Evolutionary conservation across 1,140 invertebrate species (phyloP).

Genomic region (Habropoda laboriosa): DNA sequence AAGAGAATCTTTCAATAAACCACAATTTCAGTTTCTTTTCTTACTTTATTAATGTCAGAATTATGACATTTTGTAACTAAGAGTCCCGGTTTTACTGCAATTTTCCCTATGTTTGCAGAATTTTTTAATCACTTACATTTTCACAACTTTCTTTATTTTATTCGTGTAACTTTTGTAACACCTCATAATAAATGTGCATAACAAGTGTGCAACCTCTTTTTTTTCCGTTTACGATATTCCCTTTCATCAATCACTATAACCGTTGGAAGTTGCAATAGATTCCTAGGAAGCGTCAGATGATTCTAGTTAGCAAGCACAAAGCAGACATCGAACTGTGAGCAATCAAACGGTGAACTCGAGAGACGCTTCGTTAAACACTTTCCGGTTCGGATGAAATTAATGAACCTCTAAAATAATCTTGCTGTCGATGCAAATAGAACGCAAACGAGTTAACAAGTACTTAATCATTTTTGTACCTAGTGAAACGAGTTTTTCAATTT

Average conservation of each 20-base stretch:
- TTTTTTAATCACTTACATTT: too few relatives aligned
- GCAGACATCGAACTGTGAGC: constrained; percentile 62
- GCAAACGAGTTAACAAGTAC: constrained; percentile 50
- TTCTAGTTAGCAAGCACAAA: constrained; percentile 61
- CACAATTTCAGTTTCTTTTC: too few relatives aligned
- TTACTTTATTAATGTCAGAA: too few relatives aligned
- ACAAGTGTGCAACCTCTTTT: too few relatives aligned
- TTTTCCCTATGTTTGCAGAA: too few relatives aligned
- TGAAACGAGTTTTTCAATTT: not conserved
- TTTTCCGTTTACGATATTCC: not conserved
- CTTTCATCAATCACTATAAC: not conserved
- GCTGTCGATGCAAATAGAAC: constrained; percentile 47
- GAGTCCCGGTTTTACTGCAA: too few relatives aligned
- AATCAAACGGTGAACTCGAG: constrained; percentile 52
- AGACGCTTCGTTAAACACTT: constrained; percentile 68
- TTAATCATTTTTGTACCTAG: not conserved
- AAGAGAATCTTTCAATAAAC: too few relatives aligned
- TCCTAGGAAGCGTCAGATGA: constrained; percentile 42
- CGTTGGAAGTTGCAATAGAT: constrained; percentile 6
- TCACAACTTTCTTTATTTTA: too few relatives aligned
- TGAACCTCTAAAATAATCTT: constrained; percentile 66
- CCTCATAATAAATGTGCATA: too few relatives aligned
- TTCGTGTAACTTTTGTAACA: too few relatives aligned
- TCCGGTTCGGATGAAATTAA: constrained; percentile 64
- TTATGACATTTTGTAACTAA: too few relatives aligned